Evolutionary conservation across 2,888 invertebrate species (phyloP).

Genomic region (Hesperia comma): DNA sequence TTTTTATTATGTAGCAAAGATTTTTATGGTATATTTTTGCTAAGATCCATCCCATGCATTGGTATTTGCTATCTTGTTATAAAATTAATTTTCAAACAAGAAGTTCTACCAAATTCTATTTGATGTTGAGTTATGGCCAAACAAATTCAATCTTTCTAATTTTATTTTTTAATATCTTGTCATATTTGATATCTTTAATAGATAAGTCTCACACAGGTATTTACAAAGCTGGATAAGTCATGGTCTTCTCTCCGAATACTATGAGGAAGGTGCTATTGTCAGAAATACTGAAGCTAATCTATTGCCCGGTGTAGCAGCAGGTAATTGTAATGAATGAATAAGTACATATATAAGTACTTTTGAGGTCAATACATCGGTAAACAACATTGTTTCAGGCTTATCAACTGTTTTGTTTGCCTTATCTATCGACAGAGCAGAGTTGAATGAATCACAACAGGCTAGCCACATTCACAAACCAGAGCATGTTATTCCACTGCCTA

Average conservation of each 20-base stretch:
- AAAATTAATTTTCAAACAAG: too few relatives aligned
- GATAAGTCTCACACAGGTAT: slow-evolving; percentile 73
- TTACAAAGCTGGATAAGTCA: slow-evolving; percentile 90
- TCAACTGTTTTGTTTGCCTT: slow-evolving; percentile 96
- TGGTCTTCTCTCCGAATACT: slow-evolving; percentile 87
- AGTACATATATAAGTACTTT: slow-evolving; percentile 35
- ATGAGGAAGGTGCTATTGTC: slow-evolving; percentile 94
- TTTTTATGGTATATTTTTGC: too few relatives aligned
- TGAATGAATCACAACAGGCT: slow-evolving; percentile 85
- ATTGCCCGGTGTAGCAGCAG: slow-evolving; percentile 93
- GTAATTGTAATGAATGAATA: slow-evolving; percentile 66
- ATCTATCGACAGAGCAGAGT: slow-evolving; percentile 93
- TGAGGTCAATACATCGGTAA: slow-evolving; percentile 37
- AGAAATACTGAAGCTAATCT: slow-evolving; percentile 91
- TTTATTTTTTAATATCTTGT: too few relatives aligned
- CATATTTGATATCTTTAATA: background rate
- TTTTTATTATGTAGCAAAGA: too few relatives aligned
- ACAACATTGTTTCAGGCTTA: slow-evolving; percentile 85
- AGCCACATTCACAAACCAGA: slow-evolving; percentile 81
- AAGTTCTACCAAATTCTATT: too few relatives aligned
- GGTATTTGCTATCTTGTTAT: too few relatives aligned
- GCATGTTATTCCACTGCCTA: slow-evolving; percentile 88
- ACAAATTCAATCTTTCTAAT: too few relatives aligned
- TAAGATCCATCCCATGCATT: too few relatives aligned
- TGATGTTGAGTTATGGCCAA: too few relatives aligned